These are phyloP conservation scores for Astyanax mexicanus DNA, from an alignment of 2,797 vertebrate species.

Conservation along the genomic window DNA sequence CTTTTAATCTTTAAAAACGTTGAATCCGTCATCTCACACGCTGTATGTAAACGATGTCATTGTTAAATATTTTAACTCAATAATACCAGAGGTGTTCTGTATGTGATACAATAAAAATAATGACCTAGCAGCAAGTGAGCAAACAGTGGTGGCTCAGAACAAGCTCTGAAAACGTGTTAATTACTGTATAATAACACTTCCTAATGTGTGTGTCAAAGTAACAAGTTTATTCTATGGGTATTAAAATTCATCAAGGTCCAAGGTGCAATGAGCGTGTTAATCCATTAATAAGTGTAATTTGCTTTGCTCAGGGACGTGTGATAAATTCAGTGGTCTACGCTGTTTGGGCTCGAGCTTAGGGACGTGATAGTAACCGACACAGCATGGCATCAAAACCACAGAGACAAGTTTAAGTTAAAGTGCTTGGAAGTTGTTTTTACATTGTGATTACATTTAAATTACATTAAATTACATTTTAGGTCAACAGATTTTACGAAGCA, in stretches of 20 bases:
- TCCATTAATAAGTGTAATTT: neutral
- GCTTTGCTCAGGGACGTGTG: neutral
- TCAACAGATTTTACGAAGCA: too few species aligned
- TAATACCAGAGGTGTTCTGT: neutral
- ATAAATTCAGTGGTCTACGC: neutral
- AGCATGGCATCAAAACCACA: neutral
- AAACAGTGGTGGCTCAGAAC: neutral
- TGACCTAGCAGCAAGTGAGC: neutral
- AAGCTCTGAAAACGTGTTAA: neutral
- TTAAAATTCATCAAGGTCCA: neutral
- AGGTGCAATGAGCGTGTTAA: neutral
- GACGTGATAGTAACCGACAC: neutral
- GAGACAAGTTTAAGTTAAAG: neutral
- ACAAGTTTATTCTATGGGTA: neutral
- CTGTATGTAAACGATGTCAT: neutral
- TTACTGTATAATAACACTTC: neutral
- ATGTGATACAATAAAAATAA: constrained; percentile 3
- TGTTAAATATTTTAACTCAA: neutral
- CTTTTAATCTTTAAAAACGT: constrained; percentile 1
- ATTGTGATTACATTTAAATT: neutral
- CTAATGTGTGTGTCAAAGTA: neutral
- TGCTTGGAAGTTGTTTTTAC: neutral
- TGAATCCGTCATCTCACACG: neutral
- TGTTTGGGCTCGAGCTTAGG: neutral
- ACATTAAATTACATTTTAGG: neutral